Conservation (phyloP, 1,140 invertebrate species). For the Leptinotarsa undecemlineata region DNA sequence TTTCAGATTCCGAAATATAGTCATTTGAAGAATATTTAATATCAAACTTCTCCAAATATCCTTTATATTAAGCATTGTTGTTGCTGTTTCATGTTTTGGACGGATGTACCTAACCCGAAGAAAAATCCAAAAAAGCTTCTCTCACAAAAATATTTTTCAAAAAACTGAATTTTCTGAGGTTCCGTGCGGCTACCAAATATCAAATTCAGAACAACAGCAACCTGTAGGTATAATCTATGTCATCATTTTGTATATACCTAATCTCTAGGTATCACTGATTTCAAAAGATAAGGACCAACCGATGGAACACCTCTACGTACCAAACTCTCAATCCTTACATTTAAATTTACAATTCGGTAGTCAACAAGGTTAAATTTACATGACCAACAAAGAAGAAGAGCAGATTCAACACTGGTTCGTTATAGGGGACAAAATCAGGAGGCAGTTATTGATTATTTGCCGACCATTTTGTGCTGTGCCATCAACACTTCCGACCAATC, state of each 20-base stretch:
- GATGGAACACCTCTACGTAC: not conserved
- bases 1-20: no score
- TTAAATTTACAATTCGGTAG: conserved; percentile 25
- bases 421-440: conserved; percentile 29
- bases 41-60: no score
- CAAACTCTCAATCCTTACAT: conserved; percentile 6
- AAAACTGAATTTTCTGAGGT: no score
- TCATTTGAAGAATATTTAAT: no score
- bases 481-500: conserved; percentile 47
- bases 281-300: not conserved
- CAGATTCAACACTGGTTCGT: conserved; percentile 17
- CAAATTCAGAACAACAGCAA: no score
- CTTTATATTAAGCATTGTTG: no score
- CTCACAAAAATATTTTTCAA: no score
- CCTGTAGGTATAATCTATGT: no score
- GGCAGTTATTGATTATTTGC: conserved; percentile 51
- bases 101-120: no score
- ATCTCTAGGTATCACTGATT: not conserved
- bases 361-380: conserved; percentile 37
- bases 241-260: not conserved
- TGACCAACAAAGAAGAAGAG: conserved; percentile 30
- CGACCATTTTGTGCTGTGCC: conserved; percentile 55
- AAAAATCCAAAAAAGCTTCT: no score
- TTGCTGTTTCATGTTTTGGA: no score
- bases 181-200: no score